Percentiles rank a stretch among this genome's conserved stretches.
Evolutionary conservation across 2,797 vertebrate species (phyloP).

Genomic region (Ctenopoma kingsleyae): DNA sequence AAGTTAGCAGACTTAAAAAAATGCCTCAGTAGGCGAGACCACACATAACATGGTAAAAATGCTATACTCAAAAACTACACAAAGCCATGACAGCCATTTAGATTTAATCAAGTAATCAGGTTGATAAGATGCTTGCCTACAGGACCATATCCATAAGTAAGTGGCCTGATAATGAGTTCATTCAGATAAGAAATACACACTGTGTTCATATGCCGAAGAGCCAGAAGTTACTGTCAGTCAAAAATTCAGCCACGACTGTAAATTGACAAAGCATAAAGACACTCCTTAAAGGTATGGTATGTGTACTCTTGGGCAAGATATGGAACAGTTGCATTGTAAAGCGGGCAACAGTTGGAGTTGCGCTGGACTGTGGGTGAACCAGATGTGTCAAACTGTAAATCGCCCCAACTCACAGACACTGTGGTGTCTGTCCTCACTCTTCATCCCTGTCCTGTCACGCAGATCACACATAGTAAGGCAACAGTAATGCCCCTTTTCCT

Average conservation of each 20-base stretch:
- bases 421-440: slow-evolving; percentile 36
- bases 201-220: slow-evolving; percentile 23
- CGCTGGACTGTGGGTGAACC: slow-evolving; percentile 79
- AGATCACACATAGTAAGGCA: slow-evolving; percentile 22
- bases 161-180: slow-evolving; percentile 4
- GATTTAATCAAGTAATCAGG: slow-evolving; percentile 43
- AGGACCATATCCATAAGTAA: slow-evolving; percentile 3
- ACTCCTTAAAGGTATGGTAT: slow-evolving; percentile 52
- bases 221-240: slow-evolving; percentile 35
- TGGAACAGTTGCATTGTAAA: slow-evolving; percentile 77
- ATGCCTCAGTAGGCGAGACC: slow-evolving; percentile 9
- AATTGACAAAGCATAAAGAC: slow-evolving; percentile 40
- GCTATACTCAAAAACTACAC: neutral
- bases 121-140: slow-evolving; percentile 24
- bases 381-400: slow-evolving; percentile 44
- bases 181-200: slow-evolving; percentile 44
- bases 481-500: slow-evolving; percentile 1
- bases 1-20: neutral
- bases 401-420: slow-evolving; percentile 49
- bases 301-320: slow-evolving; percentile 68
- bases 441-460: slow-evolving; percentile 27
- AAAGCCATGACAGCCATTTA: slow-evolving; percentile 22
- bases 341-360: slow-evolving; percentile 47
- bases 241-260: slow-evolving; percentile 40
- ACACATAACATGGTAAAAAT: slow-evolving; percentile 33